Base-by-base conservation (phyloP, 2,113 vertebrate species). In the crab-eating macaque (Macaca fascicularis) region DNA sequence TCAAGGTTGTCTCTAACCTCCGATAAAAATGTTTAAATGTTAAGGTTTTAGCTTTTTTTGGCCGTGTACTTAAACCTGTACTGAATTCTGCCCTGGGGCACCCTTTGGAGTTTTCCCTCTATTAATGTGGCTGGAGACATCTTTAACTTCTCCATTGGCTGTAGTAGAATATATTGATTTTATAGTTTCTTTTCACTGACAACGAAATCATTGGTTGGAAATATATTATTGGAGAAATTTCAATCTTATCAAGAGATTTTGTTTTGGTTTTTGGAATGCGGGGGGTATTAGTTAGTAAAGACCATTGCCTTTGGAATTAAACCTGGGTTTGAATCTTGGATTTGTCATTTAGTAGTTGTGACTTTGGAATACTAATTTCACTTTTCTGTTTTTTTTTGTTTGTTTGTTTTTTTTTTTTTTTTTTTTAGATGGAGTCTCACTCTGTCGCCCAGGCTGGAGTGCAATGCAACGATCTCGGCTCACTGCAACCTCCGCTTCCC, bases 211-310 rank as follows among this genome's bases (percentile, higher is more conserved):
- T 52, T 78, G 9, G 5, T 35, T 89, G 19, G 13, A 30, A 85
- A 78, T 67, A 74, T 80, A 43, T 93, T 89, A 57, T 23, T 91
- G 57, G 67, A 95, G 38, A 89, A 93, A 96, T 70, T 70, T 93
- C 22, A 83, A 55, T 61, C 7, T 80, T 82, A 72, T 67, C 50
- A 74, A 38, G 64, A 78, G n/a, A 40, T 61, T 90, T 75, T 64
- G 32, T 48, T 72, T 74, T 35, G 30, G 69, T 78, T 75, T 32
- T 48, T 48, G 30, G 6, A 8, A 43, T 2, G 17, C 17, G 2
- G 3, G 45, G 45, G 8, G 1, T 78, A 52, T 76, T 94, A 25
- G 38, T 92, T 96, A 83, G 52, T 69, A 85, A 78, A 85, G 59
- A 59, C 19, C 10, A 5, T 25, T 79, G 40, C 12, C 35, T 72